Percentiles rank a stretch among this genome's conserved stretches.
phyloP scores from a whole-genome alignment of 2,888 invertebrate genomes.

The Beris chalybata region DNA sequence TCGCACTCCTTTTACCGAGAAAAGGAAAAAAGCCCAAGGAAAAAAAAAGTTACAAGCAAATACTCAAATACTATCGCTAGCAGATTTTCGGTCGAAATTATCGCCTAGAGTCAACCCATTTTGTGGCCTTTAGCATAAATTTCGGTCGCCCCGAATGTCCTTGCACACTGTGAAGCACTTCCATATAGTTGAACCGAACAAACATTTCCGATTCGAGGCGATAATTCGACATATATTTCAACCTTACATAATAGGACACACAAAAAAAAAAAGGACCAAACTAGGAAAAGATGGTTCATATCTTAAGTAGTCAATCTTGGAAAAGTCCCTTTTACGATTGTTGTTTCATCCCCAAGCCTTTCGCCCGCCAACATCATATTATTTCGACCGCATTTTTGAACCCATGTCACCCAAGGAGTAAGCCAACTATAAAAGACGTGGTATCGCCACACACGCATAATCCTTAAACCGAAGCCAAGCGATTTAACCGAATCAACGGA shows the following conservation, averaged over 20 bases:
- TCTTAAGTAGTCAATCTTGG: conserved; percentile 21
- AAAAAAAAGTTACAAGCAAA: no score
- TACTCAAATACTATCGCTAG: neutral
- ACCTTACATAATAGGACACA: no score
- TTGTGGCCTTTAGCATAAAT: conserved; percentile 6
- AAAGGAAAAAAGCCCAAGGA: no score
- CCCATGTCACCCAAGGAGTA: neutral
- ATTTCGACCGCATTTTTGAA: neutral
- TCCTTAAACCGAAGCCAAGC: neutral
- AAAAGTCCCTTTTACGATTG: conserved; percentile 6
- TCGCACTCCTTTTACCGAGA: no score
- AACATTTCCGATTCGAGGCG: conserved; percentile 2
- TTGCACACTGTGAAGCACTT: no score
- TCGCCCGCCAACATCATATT: conserved; percentile 3
- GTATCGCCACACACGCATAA: conserved; percentile 1
- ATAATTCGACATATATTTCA: no score
- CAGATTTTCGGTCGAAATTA: conserved; percentile 7
- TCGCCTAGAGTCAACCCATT: conserved; percentile 1
- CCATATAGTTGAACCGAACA: conserved; percentile 2
- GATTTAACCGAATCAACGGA: conserved; percentile 14
- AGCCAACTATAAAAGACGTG: neutral
- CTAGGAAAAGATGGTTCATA: conserved; percentile 13
- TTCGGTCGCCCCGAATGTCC: neutral
- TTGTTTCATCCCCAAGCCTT: conserved; percentile 1
- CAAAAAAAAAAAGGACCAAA: neutral